Conservation (phyloP, 1,140 invertebrate genomes). For the Periplaneta americana region DNA sequence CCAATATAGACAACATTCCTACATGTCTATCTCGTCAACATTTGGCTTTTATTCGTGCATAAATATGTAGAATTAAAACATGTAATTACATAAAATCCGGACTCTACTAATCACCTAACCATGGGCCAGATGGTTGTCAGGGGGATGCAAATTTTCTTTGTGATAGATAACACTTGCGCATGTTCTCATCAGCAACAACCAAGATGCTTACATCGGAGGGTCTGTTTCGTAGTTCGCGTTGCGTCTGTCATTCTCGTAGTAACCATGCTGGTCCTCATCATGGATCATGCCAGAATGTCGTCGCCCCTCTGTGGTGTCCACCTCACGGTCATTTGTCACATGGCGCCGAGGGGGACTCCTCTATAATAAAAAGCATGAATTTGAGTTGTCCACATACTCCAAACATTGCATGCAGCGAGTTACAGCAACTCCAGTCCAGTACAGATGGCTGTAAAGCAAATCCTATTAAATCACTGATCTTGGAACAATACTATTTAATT, state of each 20-base stretch:
- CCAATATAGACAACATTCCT: no score
- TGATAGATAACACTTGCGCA: no score
- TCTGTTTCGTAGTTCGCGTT: constrained; percentile 38
- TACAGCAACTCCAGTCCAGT: background rate
- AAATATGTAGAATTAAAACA: no score
- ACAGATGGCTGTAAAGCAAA: background rate
- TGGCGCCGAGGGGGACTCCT: background rate
- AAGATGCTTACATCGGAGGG: background rate
- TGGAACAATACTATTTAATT: no score
- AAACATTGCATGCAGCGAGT: background rate
- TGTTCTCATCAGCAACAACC: no score
- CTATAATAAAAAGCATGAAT: background rate
- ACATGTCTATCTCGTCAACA: no score
- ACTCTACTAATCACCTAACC: no score
- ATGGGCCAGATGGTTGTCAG: no score
- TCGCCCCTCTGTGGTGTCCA: background rate
- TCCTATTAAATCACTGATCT: background rate
- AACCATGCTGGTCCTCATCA: constrained; percentile 27
- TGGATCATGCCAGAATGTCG: background rate
- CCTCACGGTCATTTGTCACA: background rate
- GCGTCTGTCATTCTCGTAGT: constrained; percentile 39
- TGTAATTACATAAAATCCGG: no score
- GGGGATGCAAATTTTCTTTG: no score
- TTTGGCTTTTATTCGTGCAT: no score
- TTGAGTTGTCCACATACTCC: background rate